These are phyloP conservation scores for Myotis lucifugus DNA, from an alignment of 2,113 vertebrate species.

Conservation along the genomic window DNA sequence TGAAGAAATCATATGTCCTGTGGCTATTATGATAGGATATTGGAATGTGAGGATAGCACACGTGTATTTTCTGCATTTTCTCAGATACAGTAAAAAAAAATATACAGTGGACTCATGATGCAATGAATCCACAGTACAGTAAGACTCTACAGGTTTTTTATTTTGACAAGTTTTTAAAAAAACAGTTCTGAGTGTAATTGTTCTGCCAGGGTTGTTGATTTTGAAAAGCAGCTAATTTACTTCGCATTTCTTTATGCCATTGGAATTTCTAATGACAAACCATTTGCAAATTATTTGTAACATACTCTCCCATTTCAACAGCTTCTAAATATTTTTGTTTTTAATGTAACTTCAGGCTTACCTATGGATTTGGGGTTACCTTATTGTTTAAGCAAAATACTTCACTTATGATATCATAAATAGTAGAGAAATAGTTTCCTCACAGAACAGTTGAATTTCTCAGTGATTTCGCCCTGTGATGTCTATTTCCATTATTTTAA, in stretches of 20 bases:
- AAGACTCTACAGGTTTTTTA: neutral
- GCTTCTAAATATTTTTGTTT: neutral
- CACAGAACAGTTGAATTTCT: neutral
- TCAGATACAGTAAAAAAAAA: neutral
- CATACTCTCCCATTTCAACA: neutral
- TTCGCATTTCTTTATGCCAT: neutral
- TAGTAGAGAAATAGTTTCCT: conserved; percentile 24
- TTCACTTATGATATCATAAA: neutral
- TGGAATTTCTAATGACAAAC: conserved; percentile 18
- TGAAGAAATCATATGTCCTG: neutral
- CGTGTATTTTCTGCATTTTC: neutral
- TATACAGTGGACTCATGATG: neutral
- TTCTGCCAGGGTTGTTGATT: neutral
- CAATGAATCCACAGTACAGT: neutral
- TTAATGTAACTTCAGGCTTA: neutral
- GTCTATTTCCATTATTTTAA: conserved; percentile 9
- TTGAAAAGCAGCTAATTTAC: neutral
- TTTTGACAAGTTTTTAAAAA: neutral
- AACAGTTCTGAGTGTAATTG: neutral
- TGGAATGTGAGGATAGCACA: neutral
- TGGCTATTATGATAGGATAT: neutral
- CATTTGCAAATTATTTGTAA: conserved; percentile 27
- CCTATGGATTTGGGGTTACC: neutral
- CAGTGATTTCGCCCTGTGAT: neutral
- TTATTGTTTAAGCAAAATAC: neutral